Conservation (phyloP, 2,888 invertebrate species). For the Saturnia pavonia region DNA sequence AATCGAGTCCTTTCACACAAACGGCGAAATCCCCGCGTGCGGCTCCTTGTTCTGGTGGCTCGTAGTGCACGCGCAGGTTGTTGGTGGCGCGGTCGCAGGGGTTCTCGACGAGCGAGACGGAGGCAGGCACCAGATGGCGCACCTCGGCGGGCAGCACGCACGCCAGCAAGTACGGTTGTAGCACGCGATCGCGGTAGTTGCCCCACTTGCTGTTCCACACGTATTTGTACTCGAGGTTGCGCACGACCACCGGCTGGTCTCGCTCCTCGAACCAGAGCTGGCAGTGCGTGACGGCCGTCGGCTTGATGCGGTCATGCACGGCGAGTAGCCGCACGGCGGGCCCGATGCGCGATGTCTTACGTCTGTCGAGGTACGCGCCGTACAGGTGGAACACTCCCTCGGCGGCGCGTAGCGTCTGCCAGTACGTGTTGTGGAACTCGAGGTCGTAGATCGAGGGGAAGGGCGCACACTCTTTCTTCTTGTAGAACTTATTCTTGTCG, state of each 20-base stretch:
- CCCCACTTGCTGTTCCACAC: slow-evolving; percentile 98
- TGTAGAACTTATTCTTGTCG: slow-evolving; percentile 85
- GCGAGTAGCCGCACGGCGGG: slow-evolving; percentile 92
- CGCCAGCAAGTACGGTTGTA: slow-evolving; percentile 94
- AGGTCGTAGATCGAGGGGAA: slow-evolving; percentile 95
- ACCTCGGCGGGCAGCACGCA: slow-evolving; percentile 92
- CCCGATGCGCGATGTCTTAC: slow-evolving; percentile 89
- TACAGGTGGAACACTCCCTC: slow-evolving; percentile 95
- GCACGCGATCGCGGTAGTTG: slow-evolving; percentile 94
- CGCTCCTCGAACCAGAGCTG: slow-evolving; percentile 95
- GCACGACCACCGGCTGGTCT: slow-evolving; percentile 90
- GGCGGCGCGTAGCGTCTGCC: slow-evolving; percentile 91
- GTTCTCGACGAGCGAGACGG: slow-evolving; percentile 92
- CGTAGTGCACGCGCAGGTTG: slow-evolving; percentile 91
- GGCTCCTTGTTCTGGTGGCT: slow-evolving; percentile 81
- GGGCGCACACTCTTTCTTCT: slow-evolving; percentile 89
- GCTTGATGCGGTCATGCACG: slow-evolving; percentile 95
- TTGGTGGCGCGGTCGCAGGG: slow-evolving; percentile 93
- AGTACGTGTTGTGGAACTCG: slow-evolving; percentile 96
- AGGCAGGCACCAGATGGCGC: slow-evolving; percentile 87
- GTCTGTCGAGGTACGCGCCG: slow-evolving; percentile 93
- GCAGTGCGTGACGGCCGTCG: slow-evolving; percentile 90
- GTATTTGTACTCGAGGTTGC: slow-evolving; percentile 94
- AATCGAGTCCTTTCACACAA: slow-evolving; percentile 96
- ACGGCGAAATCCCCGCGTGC: slow-evolving; percentile 92